These are phyloP conservation scores for Apistogramma diplotaenia DNA, from an alignment of 2,113 vertebrate genomes.

Conservation along the genomic window DNA sequence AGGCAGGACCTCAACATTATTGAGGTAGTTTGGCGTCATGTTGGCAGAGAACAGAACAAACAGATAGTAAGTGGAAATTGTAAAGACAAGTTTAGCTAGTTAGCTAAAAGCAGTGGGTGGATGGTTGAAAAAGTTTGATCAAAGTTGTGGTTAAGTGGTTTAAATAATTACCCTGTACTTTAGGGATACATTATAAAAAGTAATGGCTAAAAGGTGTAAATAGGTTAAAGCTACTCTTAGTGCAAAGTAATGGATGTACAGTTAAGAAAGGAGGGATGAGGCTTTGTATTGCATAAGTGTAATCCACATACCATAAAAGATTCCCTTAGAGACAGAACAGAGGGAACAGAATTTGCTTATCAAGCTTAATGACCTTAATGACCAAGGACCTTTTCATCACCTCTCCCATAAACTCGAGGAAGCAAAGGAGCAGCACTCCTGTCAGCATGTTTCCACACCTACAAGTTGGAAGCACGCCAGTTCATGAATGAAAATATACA, in stretches of 20 bases:
- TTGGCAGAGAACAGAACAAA: too few relatives aligned
- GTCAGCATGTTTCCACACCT: slow-evolving; percentile 49
- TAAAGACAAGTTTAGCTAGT: too few relatives aligned
- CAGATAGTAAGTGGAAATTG: too few relatives aligned
- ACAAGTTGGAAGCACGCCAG: slow-evolving; percentile 4
- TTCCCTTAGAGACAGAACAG: background rate
- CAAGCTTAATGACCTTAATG: slow-evolving; percentile 21
- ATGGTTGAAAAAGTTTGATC: too few relatives aligned
- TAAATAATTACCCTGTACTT: too few relatives aligned
- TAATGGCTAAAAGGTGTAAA: background rate
- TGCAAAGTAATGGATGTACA: background rate
- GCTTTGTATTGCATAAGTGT: background rate
- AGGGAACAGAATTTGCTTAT: slow-evolving; percentile 9
- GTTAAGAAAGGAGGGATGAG: background rate
- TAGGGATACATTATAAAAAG: too few relatives aligned
- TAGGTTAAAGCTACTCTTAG: background rate
- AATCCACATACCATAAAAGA: background rate
- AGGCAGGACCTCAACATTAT: too few relatives aligned
- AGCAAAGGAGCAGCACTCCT: slow-evolving; percentile 43
- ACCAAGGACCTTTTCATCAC: slow-evolving; percentile 40
- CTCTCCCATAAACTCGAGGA: slow-evolving; percentile 38
- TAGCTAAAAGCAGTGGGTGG: too few relatives aligned
- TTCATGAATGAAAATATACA: slow-evolving; percentile 44
- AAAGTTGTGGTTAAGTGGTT: too few relatives aligned
- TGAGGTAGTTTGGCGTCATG: too few relatives aligned